Conservation (phyloP, 2,113 vertebrate genomes). For the Barbus barbus region DNA sequence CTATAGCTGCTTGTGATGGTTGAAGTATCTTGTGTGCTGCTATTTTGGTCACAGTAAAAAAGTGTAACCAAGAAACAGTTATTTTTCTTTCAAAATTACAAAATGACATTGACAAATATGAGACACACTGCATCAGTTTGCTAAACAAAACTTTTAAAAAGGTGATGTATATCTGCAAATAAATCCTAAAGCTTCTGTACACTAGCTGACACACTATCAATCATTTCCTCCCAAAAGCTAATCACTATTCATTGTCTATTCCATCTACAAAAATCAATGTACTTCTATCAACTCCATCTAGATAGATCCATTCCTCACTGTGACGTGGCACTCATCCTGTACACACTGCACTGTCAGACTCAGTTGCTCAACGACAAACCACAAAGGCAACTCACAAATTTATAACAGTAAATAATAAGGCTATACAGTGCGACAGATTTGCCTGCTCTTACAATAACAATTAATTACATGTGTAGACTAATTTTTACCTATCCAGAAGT, state of each 20-base stretch:
- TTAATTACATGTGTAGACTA: neutral
- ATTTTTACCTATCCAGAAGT: neutral
- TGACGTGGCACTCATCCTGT: neutral
- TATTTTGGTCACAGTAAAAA: neutral
- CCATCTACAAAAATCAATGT: conserved; percentile 26
- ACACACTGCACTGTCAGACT: neutral
- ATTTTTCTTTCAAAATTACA: neutral
- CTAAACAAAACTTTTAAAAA: neutral
- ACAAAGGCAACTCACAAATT: neutral
- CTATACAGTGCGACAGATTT: neutral
- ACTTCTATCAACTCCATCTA: neutral
- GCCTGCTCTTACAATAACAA: neutral
- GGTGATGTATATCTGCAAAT: conserved; percentile 8
- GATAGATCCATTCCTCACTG: neutral
- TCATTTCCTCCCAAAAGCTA: neutral
- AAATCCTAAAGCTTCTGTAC: neutral
- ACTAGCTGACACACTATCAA: neutral
- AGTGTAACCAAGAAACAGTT: neutral
- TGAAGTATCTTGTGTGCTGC: neutral
- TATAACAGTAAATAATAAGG: neutral
- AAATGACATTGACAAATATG: conserved; percentile 13
- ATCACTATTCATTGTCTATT: conserved; percentile 9
- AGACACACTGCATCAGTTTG: neutral
- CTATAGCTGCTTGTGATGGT: neutral
- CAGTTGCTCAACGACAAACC: neutral